Base-by-base conservation (phyloP, 2,797 vertebrate species). In the Sciurus vulgaris region DNA sequence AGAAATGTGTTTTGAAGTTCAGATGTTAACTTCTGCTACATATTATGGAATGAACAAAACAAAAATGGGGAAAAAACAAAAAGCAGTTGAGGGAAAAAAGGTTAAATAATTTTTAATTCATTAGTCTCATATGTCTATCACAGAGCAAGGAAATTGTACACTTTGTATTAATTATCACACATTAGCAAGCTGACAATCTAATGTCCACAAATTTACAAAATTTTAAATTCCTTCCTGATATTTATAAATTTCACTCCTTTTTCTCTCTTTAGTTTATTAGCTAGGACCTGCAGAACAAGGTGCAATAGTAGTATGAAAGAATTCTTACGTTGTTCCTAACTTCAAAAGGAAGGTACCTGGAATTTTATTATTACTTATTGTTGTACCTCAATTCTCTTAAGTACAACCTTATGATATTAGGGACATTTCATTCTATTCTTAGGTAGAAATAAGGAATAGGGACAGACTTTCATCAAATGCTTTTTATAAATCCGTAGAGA, bases 11-110 rank as follows among this genome's bases (percentile, higher is more conserved):
- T 90, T 78, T 89, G 33, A 86, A 47, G 13, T 63, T 10, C 67
- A 91, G 22, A 30, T 81, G 11, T 49, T 88, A 87, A 96, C 7
- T 91, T 65, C 74, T 89, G 26, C 35, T 47, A 41, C 3, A 30
- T 72, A 69, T 35, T 81, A 89, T 30, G 3, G n/a, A 13, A 84
- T 56, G 41, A 94, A 92, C 73, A 93, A 87, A 87, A 90, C 22
- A 13, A 8, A 90, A 33, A 41, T 0, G 26, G 61, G 49, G 4
- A 67, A 7, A 76, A 65, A 79, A 54, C 83, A n/a, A 88, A 78
- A 83, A 77, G 22, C 38, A 69, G 24, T 17, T 76, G 2, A 67
- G 26, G 26, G 18, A 54, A 77, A 94, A n/a, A 88, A 54, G 5
- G 26, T 20, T 38, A 2, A 30, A 1, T 69, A 41, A 59, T 44